Evolutionary conservation across 1,140 invertebrate species (phyloP).

Genomic region (Lordiphosa stackelbergi): DNA sequence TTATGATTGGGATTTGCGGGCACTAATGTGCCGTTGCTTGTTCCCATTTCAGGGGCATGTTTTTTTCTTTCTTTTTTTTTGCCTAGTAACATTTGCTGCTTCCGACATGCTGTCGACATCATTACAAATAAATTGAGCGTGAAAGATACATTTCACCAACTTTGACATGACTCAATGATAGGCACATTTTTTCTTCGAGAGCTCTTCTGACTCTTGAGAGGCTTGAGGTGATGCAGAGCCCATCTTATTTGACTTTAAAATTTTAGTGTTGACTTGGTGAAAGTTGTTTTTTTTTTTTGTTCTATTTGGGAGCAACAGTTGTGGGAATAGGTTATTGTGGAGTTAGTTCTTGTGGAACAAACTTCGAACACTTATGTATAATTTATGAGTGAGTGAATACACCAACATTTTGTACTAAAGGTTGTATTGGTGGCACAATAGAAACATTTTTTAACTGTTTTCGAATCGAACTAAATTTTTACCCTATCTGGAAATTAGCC

Average conservation of each 20-base stretch:
- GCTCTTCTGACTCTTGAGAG: slow-evolving; percentile 8
- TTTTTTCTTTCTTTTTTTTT: slow-evolving; percentile 2
- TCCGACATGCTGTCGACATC: slow-evolving; percentile 58
- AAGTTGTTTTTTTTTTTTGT: neutral
- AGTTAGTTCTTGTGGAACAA: neutral
- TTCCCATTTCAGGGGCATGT: neutral
- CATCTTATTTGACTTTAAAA: slow-evolving; percentile 43
- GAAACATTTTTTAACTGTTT: no score
- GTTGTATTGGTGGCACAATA: no score
- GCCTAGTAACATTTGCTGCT: slow-evolving; percentile 38
- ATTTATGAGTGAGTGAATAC: neutral
- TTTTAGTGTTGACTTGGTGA: slow-evolving; percentile 7
- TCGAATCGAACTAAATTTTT: no score
- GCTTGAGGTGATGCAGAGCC: slow-evolving; percentile 1
- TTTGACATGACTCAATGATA: slow-evolving; percentile 54
- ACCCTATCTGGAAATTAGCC: no score
- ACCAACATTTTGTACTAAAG: no score
- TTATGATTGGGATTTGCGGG: slow-evolving; percentile 71
- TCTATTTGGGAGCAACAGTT: neutral
- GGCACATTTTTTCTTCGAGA: slow-evolving; percentile 17
- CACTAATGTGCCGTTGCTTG: slow-evolving; percentile 67
- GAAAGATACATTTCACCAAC: slow-evolving; percentile 67
- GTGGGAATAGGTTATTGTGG: neutral
- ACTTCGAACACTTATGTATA: neutral
- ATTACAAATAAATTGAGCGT: slow-evolving; percentile 74